phyloP scores from a whole-genome alignment of 2,888 invertebrate species.

The Cryptus viduatorius region DNA sequence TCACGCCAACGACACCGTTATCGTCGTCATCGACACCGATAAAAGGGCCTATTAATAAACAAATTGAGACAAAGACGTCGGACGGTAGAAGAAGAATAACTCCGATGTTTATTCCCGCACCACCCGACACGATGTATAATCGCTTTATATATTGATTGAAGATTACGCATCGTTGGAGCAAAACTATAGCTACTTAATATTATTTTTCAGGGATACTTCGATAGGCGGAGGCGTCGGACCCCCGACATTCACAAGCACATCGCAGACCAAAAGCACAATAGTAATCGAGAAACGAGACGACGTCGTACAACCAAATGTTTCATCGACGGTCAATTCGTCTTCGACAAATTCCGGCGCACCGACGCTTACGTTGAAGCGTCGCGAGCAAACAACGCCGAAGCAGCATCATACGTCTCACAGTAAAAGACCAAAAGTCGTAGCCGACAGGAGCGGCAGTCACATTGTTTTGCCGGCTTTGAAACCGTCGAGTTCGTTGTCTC shows the following conservation, averaged over 20 bases:
- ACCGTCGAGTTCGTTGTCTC: conserved; percentile 79
- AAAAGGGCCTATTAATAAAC: conserved; percentile 92
- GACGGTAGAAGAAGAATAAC: conserved; percentile 98
- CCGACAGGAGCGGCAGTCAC: conserved; percentile 77
- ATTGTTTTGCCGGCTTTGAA: conserved; percentile 81
- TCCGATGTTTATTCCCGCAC: conserved; percentile 95
- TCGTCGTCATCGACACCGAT: conserved; percentile 81
- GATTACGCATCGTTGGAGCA: too few species aligned
- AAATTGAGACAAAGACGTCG: conserved; percentile 96
- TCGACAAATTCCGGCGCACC: conserved; percentile 73
- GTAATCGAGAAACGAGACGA: conserved; percentile 91
- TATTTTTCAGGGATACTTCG: conserved; percentile 82
- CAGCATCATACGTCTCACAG: conserved; percentile 71
- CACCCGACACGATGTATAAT: conserved; percentile 88
- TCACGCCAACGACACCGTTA: conserved; percentile 66
- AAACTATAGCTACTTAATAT: not conserved
- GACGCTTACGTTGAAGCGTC: conserved; percentile 78
- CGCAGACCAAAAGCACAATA: conserved; percentile 92
- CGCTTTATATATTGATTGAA: not conserved
- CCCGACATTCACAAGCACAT: conserved; percentile 90
- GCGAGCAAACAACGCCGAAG: conserved; percentile 77
- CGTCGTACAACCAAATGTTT: conserved; percentile 87
- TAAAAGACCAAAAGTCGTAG: conserved; percentile 79
- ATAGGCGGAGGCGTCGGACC: conserved; percentile 86
- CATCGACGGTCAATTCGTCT: conserved; percentile 75